Conservation (phyloP, 2,797 vertebrate species). For the Myotis myotis region DNA sequence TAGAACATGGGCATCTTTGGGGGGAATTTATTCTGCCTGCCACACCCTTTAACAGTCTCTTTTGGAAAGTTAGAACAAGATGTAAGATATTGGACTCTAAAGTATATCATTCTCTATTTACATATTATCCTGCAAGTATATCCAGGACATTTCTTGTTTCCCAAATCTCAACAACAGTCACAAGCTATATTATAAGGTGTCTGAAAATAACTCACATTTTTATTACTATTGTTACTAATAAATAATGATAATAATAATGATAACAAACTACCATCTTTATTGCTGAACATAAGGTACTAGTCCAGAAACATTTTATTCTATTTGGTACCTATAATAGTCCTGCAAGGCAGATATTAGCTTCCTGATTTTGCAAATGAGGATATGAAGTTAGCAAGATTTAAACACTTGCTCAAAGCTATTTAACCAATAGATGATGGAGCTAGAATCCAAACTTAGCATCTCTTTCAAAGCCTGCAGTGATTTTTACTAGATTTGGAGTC, state of each 20-base stretch:
- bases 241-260: not conserved
- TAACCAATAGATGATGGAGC: not conserved
- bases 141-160: not conserved
- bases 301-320: not conserved
- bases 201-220: not conserved
- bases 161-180: not conserved
- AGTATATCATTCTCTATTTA: not conserved
- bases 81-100: not conserved
- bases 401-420: not conserved
- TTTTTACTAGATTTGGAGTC: not conserved
- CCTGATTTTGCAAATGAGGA: conserved; percentile 27
- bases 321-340: conserved; percentile 25
- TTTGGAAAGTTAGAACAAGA: not conserved
- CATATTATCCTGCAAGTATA: not conserved
- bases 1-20: not conserved
- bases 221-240: not conserved
- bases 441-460: not conserved
- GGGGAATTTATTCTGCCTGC: not conserved
- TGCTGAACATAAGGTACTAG: not conserved
- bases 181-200: not conserved
- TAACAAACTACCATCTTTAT: not conserved
- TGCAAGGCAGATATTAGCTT: not conserved
- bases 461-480: not conserved
- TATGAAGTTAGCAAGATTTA: not conserved
- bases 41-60: not conserved